Conservation (phyloP, 2,113 vertebrate species). For the Corythornis vintsioides region DNA sequence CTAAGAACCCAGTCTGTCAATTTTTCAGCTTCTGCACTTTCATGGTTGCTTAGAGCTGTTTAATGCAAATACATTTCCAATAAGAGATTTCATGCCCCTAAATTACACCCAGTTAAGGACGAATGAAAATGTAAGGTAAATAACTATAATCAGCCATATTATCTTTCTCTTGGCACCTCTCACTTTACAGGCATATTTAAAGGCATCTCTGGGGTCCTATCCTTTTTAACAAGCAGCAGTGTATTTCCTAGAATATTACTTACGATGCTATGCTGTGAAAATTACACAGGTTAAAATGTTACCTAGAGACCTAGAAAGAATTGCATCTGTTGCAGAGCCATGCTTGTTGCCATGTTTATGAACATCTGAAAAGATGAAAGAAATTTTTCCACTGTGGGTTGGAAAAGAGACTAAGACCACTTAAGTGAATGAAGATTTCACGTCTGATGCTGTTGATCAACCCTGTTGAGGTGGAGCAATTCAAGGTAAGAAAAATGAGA, state of each 20-base stretch:
- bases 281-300: conserved; percentile 83
- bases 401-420: conserved; percentile 52
- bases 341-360: conserved; percentile 65
- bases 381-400: conserved; percentile 32
- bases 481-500: conserved; percentile 21
- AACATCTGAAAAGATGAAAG: conserved; percentile 68
- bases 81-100: conserved; percentile 88
- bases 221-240: conserved; percentile 81
- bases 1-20: conserved; percentile 82
- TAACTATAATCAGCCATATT: conserved; percentile 88
- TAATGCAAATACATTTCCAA: conserved; percentile 87
- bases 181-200: conserved; percentile 86
- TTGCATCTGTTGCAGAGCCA: conserved; percentile 70
- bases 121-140: conserved; percentile 89
- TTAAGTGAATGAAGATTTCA: conserved; percentile 60
- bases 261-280: conserved; percentile 75
- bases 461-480: neutral
- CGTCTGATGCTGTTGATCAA: neutral
- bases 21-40: conserved; percentile 84
- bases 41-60: conserved; percentile 87
- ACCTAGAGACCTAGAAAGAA: conserved; percentile 79
- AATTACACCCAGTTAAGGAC: conserved; percentile 87
- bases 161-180: conserved; percentile 85
- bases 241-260: conserved; percentile 83
- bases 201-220: conserved; percentile 84